Evolutionary conservation across 2,888 invertebrate genomes (phyloP), one percentile per base, ranked within the genome.

Genomic region (Eupithecia tripunctaria): DNA sequence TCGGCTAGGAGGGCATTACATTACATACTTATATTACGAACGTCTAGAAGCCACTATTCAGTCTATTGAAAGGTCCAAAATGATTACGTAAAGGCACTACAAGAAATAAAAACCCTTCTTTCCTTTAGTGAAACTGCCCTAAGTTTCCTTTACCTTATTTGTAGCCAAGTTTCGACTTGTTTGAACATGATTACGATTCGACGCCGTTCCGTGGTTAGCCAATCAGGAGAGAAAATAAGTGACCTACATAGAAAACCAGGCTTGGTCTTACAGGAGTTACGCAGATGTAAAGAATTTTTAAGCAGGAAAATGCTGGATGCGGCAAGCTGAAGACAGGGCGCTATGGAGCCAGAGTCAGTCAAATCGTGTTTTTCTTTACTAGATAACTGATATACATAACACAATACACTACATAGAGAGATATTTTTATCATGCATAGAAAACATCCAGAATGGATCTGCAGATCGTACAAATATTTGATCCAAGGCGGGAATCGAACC

Each of bases 171-270:
- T 76, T 75, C 75, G 72, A 77, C 76, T 76, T 79, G 74, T 78
- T 79, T 76, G 78, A 78, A 75, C 78, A 77, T 77, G 78, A 78
- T 77, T 78, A 76, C 78, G 68, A 77, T 79, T 79, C 78, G 76
- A 78, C 78, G 76, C 78, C 75, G 72, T 76, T 69, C 72, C 51
- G 76, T 71, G 76, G 80, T 76, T 77, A 78, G 77, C 78, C 80
- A 80, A 80, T 79, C 79, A 80, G 72, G 51, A 73, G 77, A 66
- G 72, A 77, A 76, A 78, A 79, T 78, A 79, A 77, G 76, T 77
- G 79, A 78, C 78, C 80, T 76, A 78, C 74, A 80, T 78, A 75
- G 73, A 71, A 75, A 78, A 76, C 75, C 76, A 32, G 38, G 72
- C 67, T 63, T 75, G 73, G 75, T 78, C 78, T 74, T 74, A 72